Conservation (phyloP, 2,888 invertebrate species). For the Parelbella ahira region DNA sequence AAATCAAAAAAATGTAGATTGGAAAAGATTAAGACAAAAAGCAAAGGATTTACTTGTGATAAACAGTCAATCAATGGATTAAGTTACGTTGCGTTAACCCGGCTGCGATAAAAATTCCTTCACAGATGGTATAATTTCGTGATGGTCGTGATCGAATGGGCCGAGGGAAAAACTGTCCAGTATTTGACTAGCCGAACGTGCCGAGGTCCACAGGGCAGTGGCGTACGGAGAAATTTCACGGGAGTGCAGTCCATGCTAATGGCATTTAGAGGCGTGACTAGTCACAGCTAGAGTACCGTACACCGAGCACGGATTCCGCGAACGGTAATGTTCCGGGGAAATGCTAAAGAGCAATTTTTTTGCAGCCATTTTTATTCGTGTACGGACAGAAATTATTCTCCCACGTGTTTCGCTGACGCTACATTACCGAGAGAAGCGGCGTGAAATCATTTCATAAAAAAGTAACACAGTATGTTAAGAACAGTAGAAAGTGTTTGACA, state of each 20-base stretch:
- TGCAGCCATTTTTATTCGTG: slow-evolving; percentile 16
- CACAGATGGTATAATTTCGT: neutral
- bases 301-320: slow-evolving; percentile 34
- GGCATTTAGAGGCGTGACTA: slow-evolving; percentile 55
- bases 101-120: no score
- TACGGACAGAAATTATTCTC: no score
- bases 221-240: slow-evolving; percentile 36
- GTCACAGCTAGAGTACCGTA: slow-evolving; percentile 40
- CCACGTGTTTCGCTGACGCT: no score
- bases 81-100: no score
- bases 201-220: slow-evolving; percentile 11
- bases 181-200: slow-evolving; percentile 19
- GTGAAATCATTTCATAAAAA: no score
- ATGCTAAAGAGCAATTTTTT: slow-evolving; percentile 20
- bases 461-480: no score
- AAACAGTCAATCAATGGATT: no score
- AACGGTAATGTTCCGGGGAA: slow-evolving; percentile 29
- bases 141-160: slow-evolving; percentile 14
- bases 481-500: no score
- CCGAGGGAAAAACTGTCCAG: slow-evolving; percentile 3
- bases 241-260: slow-evolving; percentile 40
- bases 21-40: no score
- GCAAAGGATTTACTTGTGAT: no score
- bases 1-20: no score
- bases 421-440: no score